Evolutionary conservation across 53 echinoderm and acorn worm species (phyloP).

Genomic region (Paracentrotus lividus): DNA sequence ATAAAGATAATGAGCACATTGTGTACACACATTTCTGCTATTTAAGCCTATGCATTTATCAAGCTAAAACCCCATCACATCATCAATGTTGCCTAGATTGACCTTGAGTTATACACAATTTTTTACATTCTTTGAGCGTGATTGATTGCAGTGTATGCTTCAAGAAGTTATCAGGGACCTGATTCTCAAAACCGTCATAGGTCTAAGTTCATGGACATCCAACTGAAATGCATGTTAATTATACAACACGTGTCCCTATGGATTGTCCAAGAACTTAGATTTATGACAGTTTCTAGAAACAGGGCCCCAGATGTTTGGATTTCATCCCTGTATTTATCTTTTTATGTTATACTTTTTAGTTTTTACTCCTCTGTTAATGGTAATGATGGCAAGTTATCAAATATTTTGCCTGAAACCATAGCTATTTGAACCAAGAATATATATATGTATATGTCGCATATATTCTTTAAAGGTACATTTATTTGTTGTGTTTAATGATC

Average conservation of each 20-base stretch:
- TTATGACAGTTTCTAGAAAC: too few relatives aligned
- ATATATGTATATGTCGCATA: not conserved
- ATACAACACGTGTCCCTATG: too few relatives aligned
- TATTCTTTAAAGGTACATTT: not conserved
- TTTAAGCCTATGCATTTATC: too few relatives aligned
- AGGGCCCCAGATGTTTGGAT: not conserved
- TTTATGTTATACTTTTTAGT: not conserved
- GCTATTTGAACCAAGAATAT: not conserved
- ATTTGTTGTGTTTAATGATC: not conserved
- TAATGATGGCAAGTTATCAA: not conserved
- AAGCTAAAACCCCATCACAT: too few relatives aligned
- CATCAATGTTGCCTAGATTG: too few relatives aligned
- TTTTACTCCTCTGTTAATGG: not conserved
- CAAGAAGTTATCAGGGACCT: not conserved
- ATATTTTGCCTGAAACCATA: not conserved
- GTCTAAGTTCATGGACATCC: too few relatives aligned
- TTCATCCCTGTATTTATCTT: not conserved
- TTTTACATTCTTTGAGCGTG: not conserved
- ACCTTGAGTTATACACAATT: not conserved
- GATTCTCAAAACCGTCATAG: too few relatives aligned
- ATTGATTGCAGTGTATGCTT: not conserved
- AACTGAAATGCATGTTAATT: too few relatives aligned
- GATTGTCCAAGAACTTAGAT: too few relatives aligned
- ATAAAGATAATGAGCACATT: too few relatives aligned
- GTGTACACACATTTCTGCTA: too few relatives aligned